Evolutionary conservation across 2,888 invertebrate species (phyloP).

Genomic region (Phaedon cochleariae): DNA sequence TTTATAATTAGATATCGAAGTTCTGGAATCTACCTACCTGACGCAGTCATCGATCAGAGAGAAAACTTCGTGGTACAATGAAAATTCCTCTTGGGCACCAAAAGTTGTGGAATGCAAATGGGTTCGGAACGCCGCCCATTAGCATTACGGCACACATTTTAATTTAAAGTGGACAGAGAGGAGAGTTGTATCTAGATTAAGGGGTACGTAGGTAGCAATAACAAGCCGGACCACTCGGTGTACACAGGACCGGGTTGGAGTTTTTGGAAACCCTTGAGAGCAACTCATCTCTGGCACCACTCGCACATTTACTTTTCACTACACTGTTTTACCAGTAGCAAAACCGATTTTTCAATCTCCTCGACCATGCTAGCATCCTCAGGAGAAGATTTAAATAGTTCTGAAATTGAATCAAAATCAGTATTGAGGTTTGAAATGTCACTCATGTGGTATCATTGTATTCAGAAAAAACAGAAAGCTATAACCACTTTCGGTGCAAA

Average conservation of each 20-base stretch:
- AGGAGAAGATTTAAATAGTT: too few species aligned
- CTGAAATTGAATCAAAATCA: too few species aligned
- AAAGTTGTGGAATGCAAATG: slow-evolving; percentile 2
- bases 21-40: neutral
- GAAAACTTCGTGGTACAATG: neutral
- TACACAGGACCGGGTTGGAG: slow-evolving; percentile 2
- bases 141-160: slow-evolving; percentile 28
- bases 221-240: slow-evolving; percentile 39
- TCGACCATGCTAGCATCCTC: too few species aligned
- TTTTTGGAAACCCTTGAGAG: neutral
- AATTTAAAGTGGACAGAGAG: slow-evolving; percentile 35
- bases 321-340: too few species aligned
- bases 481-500: too few species aligned
- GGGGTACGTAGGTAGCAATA: slow-evolving; percentile 47
- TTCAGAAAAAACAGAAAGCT: too few species aligned
- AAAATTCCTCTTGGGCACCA: neutral
- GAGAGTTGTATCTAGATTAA: slow-evolving; percentile 45
- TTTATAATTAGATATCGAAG: neutral
- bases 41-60: neutral
- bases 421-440: too few species aligned
- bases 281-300: too few species aligned
- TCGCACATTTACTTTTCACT: too few species aligned
- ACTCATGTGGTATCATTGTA: too few species aligned
- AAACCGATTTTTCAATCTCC: too few species aligned
- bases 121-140: slow-evolving; percentile 17